These are phyloP conservation scores for Acipenser transmontanus DNA, from an alignment of 2,797 vertebrate genomes.

Conservation along the genomic window DNA sequence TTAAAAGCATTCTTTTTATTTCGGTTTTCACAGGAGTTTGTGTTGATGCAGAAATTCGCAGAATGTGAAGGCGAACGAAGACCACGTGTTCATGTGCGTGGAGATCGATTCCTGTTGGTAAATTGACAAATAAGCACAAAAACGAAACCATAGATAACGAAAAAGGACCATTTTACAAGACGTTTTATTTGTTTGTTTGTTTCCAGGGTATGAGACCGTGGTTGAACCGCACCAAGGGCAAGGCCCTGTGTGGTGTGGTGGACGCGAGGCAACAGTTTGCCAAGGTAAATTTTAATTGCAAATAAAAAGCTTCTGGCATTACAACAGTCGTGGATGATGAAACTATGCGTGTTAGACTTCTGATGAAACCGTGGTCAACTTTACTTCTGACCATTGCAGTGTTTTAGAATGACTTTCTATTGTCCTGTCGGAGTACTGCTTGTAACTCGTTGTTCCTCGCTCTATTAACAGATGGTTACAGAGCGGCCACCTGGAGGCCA, in stretches of 20 bases:
- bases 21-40: no score
- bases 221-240: not conserved
- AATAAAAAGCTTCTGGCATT: not conserved
- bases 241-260: not conserved
- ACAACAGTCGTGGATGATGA: conserved; percentile 46
- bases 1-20: no score
- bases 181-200: not conserved
- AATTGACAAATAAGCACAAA: no score
- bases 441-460: not conserved
- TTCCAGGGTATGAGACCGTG: not conserved
- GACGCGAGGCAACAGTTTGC: not conserved
- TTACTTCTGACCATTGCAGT: conserved; percentile 26
- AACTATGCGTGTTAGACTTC: conserved; percentile 76
- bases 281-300: not conserved
- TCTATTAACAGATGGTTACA: not conserved
- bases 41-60: no score
- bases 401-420: not conserved
- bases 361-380: conserved; percentile 59
- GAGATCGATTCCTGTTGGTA: no score
- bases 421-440: no score
- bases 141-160: no score
- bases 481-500: no score
- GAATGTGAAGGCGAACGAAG: no score
- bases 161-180: no score
- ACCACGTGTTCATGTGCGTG: no score